Evolutionary conservation across 2,113 vertebrate genomes (phyloP).

Genomic region (Phrynosoma blainvillii): DNA sequence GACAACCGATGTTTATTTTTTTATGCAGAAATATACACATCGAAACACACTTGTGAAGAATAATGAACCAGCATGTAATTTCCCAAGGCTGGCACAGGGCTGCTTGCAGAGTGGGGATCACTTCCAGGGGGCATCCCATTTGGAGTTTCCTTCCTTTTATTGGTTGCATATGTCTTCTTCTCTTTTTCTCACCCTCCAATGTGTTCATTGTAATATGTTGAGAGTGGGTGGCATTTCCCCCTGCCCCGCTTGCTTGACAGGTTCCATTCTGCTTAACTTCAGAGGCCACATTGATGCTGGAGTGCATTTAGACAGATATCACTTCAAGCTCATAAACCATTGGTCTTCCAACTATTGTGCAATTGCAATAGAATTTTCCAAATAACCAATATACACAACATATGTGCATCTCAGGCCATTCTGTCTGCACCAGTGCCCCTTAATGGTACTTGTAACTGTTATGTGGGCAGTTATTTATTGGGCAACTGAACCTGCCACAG

Average conservation of each 20-base stretch:
- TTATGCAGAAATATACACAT: background rate
- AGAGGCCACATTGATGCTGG: background rate
- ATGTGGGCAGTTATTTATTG: background rate
- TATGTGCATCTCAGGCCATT: background rate
- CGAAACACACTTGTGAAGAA: background rate
- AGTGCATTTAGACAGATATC: background rate
- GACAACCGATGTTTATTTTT: slow-evolving; percentile 23
- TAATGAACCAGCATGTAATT: background rate
- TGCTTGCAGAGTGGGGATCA: background rate
- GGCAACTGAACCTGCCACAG: background rate
- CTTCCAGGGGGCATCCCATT: background rate
- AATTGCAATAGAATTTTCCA: too few species aligned
- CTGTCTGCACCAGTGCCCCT: background rate
- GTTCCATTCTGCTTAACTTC: background rate
- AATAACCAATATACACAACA: background rate
- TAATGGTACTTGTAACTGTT: background rate
- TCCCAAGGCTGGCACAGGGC: background rate
- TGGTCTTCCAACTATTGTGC: background rate
- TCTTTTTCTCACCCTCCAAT: background rate
- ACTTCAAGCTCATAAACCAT: too few species aligned
- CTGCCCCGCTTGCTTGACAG: background rate
- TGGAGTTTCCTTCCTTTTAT: background rate
- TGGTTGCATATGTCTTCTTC: background rate
- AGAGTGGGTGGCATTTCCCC: background rate
- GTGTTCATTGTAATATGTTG: background rate